Base-by-base conservation (phyloP, 2,888 invertebrate genomes). In the Drosophila cracens region DNA sequence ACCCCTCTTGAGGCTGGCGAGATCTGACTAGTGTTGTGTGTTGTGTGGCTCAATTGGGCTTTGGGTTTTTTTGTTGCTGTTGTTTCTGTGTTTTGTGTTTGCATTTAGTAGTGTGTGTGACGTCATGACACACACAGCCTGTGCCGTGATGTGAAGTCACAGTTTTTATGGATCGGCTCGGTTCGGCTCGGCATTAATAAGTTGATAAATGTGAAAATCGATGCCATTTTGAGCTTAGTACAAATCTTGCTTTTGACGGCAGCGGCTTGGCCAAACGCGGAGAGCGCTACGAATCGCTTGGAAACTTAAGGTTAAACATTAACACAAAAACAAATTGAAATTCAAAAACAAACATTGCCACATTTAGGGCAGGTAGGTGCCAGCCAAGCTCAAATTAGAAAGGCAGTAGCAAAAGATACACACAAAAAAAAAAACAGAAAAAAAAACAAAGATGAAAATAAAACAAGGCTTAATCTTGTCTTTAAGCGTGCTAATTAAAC, bases 161-260 rank as follows among this genome's bases (percentile, higher is more conserved):
- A 56, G 60, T 67, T 51, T 52, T 51, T 48, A 57, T 59, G 57
- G 58, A 43, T 66, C 67, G 58, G 40, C 13, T 58, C 25, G 34
- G 69, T 48, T 43, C 60, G 57, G 48, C 60, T 66, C 48, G 64
- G 62, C 61, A 46, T 71, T 56, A 75, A 73, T 56, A 75, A 74
- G 56, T 74, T 88, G 89, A 87, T 87, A 87, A 86, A 87, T 87
- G 87, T 82, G 86, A 82, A 90, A 82, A 88, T 70, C 90, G 74
- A 74, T 76, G 76, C 67, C 67, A 78, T 69, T 74, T 69, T 36
- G 65, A 73, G 84, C 76, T 87, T 87, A 87, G 90, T 87, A 87
- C 77, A 73, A 69, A 66, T 83, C 82, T 74, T 69, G 89, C 84
- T 76, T 76, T 89, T 67, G 83, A 70, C 81, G 78, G 57, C 58